Base-by-base conservation (phyloP, 2,888 invertebrate species). In the Synergus japonicus region DNA sequence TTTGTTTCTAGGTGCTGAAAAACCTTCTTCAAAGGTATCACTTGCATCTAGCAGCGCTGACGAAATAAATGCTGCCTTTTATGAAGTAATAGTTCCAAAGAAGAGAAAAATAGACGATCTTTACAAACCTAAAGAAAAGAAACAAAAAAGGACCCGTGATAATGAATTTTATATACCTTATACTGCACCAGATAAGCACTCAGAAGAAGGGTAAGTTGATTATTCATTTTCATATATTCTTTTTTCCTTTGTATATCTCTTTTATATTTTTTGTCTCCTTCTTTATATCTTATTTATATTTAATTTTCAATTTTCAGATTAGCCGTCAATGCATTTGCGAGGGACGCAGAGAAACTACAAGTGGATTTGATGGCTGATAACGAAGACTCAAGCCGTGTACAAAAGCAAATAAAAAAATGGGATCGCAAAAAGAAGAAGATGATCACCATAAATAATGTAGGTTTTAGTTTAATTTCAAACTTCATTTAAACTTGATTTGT, bases 341-440 rank as follows among this genome's bases (percentile, higher is more conserved):
- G 94, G 54, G 96, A 98, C 86, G 98, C 97, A 1, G 94, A 95
- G 67, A 94, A 94, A 41, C 97, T 96, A 0, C 95, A 96, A 86
- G 93, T 99, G 84, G 98, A 99, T 90, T 92, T 99, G 85, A 94
- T 95, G 10, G 97, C 96, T 10, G 98, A 98, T 92, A 96, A 96
- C 82, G 95, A 95, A 67, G 95, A 96, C 43, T 93, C 93, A 1
- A 93, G 94, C 81, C 94, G 94, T 49, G 93, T 94, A 76, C 94
- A 94, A 76, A 94, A 93, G 3, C 94, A 95, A 83, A 92, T 95
- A 85, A 95, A 95, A 89, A 96, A 95, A 90, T 98, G 99, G 99
- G 99, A 99, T 93, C 94, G 98, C 76, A 98, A 98, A 91, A 96
- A 97, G 92, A 99, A 99, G 94, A 98, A 97, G 93, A 98, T 98